phyloP scores from a whole-genome alignment of 2,888 invertebrate genomes.

The Aphrophora alni region DNA sequence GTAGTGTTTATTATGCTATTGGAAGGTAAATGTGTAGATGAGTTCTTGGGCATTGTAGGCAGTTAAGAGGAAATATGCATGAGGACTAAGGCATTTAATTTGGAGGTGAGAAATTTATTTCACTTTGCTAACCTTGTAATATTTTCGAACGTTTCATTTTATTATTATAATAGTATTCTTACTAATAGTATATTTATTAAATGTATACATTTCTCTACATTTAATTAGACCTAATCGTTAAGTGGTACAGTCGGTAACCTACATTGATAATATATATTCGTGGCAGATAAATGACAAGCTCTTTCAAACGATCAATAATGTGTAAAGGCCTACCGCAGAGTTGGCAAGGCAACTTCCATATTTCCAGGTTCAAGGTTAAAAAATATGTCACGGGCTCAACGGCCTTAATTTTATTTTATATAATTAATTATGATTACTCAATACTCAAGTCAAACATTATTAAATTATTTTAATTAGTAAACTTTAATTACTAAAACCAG shows the following conservation, averaged over 20 bases:
- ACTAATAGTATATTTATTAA: no score
- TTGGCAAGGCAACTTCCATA: neutral
- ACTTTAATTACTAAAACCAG: no score
- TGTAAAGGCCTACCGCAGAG: constrained; percentile 23
- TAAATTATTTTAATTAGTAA: no score
- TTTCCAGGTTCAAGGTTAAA: no score
- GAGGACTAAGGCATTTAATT: constrained; percentile 85
- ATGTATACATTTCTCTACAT: no score
- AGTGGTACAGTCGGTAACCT: no score
- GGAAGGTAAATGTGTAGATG: neutral
- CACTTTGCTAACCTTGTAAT: constrained; percentile 53
- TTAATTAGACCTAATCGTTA: no score
- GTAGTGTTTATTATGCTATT: neutral
- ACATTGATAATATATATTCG: neutral
- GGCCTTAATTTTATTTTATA: no score
- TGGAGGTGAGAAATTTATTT: constrained; percentile 68
- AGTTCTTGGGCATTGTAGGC: neutral
- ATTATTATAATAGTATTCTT: no score
- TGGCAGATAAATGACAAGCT: neutral
- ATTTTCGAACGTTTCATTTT: neutral
- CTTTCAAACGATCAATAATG: constrained; percentile 9
- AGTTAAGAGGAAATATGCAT: constrained; percentile 70
- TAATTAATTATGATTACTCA: no score
- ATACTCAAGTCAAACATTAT: no score
- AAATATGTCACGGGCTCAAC: no score